Conservation (phyloP, 2,797 vertebrate genomes). For the Pseudocheirus occidentalis region DNA sequence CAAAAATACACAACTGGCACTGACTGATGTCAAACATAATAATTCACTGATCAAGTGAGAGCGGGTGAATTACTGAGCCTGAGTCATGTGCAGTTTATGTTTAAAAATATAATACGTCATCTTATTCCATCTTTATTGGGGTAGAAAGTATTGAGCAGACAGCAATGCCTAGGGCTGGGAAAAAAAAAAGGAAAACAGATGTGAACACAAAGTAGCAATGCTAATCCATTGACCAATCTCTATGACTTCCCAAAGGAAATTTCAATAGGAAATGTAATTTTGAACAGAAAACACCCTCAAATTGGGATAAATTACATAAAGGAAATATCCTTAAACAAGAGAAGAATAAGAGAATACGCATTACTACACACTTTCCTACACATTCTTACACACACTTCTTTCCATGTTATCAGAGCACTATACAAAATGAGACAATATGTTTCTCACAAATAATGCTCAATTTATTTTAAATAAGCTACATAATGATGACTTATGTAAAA, state of each 20-base stretch:
- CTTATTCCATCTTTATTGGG: conserved; percentile 80
- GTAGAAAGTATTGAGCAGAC: conserved; percentile 79
- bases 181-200: conserved; percentile 72
- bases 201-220: conserved; percentile 72
- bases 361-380: neutral
- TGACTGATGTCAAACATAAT: conserved; percentile 82
- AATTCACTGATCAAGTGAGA: conserved; percentile 77
- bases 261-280: conserved; percentile 60
- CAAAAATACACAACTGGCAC: conserved; percentile 81
- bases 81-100: conserved; percentile 83
- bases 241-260: conserved; percentile 67
- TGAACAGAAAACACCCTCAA: neutral
- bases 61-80: conserved; percentile 77
- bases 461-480: neutral
- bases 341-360: neutral
- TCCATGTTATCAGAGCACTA: neutral
- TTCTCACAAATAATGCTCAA: neutral
- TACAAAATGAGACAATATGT: conserved; percentile 10
- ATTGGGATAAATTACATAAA: neutral
- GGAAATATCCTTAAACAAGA: neutral
- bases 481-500: neutral
- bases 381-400: neutral
- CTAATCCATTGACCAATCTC: conserved; percentile 66
- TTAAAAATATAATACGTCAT: conserved; percentile 83
- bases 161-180: conserved; percentile 77